phyloP scores from a whole-genome alignment of 2,113 vertebrate genomes.

The Hyperoodon ampullatus region DNA sequence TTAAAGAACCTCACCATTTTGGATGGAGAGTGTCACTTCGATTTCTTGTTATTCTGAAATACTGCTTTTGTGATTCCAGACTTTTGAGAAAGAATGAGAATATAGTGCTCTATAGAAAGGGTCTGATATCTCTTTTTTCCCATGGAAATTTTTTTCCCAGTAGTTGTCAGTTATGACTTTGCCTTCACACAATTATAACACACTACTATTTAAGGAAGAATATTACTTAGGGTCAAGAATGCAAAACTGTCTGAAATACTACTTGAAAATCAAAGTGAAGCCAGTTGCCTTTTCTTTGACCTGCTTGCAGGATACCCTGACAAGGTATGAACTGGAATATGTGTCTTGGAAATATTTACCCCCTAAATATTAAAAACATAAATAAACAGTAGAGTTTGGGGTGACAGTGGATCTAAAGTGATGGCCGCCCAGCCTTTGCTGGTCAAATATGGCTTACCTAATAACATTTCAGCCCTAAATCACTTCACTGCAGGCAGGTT shows the following conservation, averaged over 20 bases:
- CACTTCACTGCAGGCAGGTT: conserved; percentile 76
- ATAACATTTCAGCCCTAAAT: conserved; percentile 84
- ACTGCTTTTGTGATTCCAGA: background rate
- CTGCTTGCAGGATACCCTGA: background rate
- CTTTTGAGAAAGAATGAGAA: conserved; percentile 1
- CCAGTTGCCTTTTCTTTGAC: conserved; percentile 27
- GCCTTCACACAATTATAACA: background rate
- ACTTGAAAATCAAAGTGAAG: conserved; percentile 61
- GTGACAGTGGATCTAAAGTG: conserved; percentile 58
- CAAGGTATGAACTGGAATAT: conserved; percentile 29
- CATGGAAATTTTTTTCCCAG: conserved; percentile 8
- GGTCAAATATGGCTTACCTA: conserved; percentile 84
- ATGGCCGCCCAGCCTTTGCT: conserved; percentile 74
- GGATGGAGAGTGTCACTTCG: background rate
- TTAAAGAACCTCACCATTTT: background rate
- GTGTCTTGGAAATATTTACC: conserved; percentile 66
- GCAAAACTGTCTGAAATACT: background rate
- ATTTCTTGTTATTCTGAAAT: conserved; percentile 20
- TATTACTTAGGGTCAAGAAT: background rate
- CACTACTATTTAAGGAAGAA: background rate
- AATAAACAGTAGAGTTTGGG: conserved; percentile 62
- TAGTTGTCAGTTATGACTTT: background rate
- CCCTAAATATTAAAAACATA: conserved; percentile 69
- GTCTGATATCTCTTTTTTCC: background rate
- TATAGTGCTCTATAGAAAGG: background rate